A percentile compares a stretch with the other conserved stretches of the same genome.
phyloP scores from a whole-genome alignment of 2,888 invertebrate species.

The Apodemia zela region DNA sequence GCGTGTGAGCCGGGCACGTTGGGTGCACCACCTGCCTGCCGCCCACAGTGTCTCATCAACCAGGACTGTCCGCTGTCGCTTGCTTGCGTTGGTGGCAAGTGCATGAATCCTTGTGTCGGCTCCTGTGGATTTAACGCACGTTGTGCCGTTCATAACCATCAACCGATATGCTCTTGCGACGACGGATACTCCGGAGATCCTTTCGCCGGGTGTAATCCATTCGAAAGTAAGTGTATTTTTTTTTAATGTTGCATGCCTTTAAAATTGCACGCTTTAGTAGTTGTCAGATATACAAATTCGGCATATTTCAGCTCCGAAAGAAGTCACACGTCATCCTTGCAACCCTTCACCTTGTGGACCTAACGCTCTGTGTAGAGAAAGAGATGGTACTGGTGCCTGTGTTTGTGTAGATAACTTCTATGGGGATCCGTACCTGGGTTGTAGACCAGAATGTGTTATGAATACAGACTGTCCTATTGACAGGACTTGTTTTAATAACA shows the following conservation, averaged over 20 bases:
- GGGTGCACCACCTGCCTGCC: constrained; percentile 89
- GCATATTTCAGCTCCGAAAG: constrained; percentile 72
- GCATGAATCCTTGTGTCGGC: constrained; percentile 87
- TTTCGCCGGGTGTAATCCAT: constrained; percentile 85
- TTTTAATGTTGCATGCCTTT: not conserved
- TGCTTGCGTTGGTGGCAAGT: constrained; percentile 86
- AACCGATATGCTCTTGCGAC: constrained; percentile 87
- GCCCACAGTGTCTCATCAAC: constrained; percentile 88
- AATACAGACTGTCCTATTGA: constrained; percentile 87
- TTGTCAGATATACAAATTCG: constrained; percentile 24
- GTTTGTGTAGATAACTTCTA: constrained; percentile 86
- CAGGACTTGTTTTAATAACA: constrained; percentile 87
- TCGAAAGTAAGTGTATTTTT: constrained; percentile 70
- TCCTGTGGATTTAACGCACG: constrained; percentile 89
- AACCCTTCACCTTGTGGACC: constrained; percentile 89
- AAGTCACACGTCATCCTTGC: constrained; percentile 85
- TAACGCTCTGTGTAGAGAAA: constrained; percentile 88
- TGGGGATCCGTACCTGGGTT: constrained; percentile 89
- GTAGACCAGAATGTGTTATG: constrained; percentile 90
- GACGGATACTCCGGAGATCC: constrained; percentile 90
- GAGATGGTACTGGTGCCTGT: constrained; percentile 88
- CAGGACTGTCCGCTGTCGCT: constrained; percentile 88
- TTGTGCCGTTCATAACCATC: constrained; percentile 87
- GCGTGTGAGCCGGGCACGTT: constrained; percentile 86
- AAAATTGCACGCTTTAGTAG: constrained; percentile 27